Evolutionary conservation across 2,113 vertebrate genomes (phyloP).

Genomic region (Otocyon megalotis): DNA sequence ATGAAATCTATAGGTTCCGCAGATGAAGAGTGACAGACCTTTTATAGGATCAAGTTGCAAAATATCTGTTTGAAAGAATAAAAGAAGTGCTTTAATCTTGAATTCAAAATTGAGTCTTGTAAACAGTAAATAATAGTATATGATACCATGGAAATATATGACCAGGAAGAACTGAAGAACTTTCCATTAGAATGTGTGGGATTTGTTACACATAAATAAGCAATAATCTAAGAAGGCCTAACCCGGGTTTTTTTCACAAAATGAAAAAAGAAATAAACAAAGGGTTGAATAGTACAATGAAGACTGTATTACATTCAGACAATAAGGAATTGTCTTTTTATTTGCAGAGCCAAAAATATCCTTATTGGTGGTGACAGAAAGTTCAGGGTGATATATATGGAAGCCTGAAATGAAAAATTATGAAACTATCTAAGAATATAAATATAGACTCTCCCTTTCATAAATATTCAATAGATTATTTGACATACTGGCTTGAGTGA

Average conservation of each 20-base stretch:
- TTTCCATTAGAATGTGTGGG: slow-evolving; percentile 36
- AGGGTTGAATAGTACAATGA: slow-evolving; percentile 84
- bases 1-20: background rate
- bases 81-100: background rate
- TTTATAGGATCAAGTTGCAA: background rate
- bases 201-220: slow-evolving; percentile 78
- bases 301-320: slow-evolving; percentile 83
- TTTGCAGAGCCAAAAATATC: slow-evolving; percentile 77
- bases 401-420: slow-evolving; percentile 75
- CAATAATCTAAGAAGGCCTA: slow-evolving; percentile 71
- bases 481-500: slow-evolving; percentile 72
- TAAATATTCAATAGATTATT: slow-evolving; percentile 81
- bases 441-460: slow-evolving; percentile 76
- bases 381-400: slow-evolving; percentile 67
- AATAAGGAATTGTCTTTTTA: slow-evolving; percentile 83
- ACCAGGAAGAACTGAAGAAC: slow-evolving; percentile 68
- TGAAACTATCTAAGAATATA: slow-evolving; percentile 65
- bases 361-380: slow-evolving; percentile 79
- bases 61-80: slow-evolving; percentile 17
- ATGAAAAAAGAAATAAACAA: slow-evolving; percentile 86
- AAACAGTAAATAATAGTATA: slow-evolving; percentile 43
- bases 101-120: slow-evolving; percentile 32
- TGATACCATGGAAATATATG: slow-evolving; percentile 52
- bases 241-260: slow-evolving; percentile 62
- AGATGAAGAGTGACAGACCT: background rate